Conservation (phyloP, 2,888 invertebrate genomes). For the Parelbella ahira region DNA sequence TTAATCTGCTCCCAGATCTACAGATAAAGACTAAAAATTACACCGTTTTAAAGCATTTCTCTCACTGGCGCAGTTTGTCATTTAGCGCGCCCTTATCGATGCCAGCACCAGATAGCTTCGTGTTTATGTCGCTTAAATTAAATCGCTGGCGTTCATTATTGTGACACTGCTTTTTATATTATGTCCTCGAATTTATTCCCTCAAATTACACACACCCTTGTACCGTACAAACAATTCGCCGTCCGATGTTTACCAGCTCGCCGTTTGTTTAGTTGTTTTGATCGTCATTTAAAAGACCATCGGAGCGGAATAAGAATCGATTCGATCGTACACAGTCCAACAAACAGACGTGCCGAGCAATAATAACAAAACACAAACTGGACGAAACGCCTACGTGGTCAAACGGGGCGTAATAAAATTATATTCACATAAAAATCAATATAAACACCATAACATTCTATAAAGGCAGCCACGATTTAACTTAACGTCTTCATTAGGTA, state of each 20-base stretch:
- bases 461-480: constrained; percentile 60
- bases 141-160: constrained; percentile 73
- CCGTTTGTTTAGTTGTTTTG: constrained; percentile 39
- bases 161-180: constrained; percentile 67
- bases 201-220: constrained; percentile 39
- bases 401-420: constrained; percentile 52
- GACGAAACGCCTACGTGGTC: constrained; percentile 42
- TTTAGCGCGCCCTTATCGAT: constrained; percentile 76
- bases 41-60: constrained; percentile 69
- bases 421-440: constrained; percentile 73
- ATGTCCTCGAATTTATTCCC: constrained; percentile 59
- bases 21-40: constrained; percentile 70
- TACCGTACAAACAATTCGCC: constrained; percentile 30
- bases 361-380: constrained; percentile 38
- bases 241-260: constrained; percentile 30
- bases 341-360: constrained; percentile 31
- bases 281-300: constrained; percentile 37
- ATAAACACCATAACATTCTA: constrained; percentile 62
- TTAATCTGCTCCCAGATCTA: constrained; percentile 56
- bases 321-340: constrained; percentile 28
- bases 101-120: constrained; percentile 67
- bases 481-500: constrained; percentile 76
- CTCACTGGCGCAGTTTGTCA: constrained; percentile 70
- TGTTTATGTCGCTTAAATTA: constrained; percentile 77
- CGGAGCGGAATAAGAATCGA: constrained; percentile 35